Evolutionary conservation across 2,113 vertebrate genomes (phyloP), one percentile per base, ranked within the genome.

Genomic region (Oostethus manadensis): DNA sequence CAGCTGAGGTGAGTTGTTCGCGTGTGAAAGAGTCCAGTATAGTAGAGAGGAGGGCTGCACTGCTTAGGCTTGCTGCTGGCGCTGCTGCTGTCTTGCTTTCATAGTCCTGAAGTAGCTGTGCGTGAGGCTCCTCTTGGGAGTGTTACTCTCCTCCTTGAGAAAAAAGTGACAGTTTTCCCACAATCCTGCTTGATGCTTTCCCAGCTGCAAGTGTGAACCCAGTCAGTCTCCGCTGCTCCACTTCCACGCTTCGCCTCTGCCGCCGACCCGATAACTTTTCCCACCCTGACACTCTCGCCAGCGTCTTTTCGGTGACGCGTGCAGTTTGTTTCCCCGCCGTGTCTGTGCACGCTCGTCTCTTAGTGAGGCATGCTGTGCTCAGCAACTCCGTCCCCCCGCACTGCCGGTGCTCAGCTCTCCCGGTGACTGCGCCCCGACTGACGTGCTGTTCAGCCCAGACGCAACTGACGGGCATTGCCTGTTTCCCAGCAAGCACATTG

Each of bases 391-490:
- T 54, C 67, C 79, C 38, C 73, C 76, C 20, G 64, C 73, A 70
- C 77, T 80, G 78, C 67, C 68, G 68, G 74, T 17, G 61, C 74
- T 85, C 76, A 71, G 71, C 84, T 81, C 71, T 74, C 81, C 68
- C 58, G 73, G 62, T 73, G 65, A 61, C 88, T 67, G 82, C 56
- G 87, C 76, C 82, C 40, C 29, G 63, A 79, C 76, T 86, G 88
- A 89, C 74, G 84, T 75, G 88, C 89, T 92, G 91, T 88, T 86
- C 89, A 86, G 88, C 59, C 88, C 90, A 91, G 89, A 90, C 82
- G 86, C 92, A 88, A 87, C 87, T 87, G 78, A 87, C 82, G 81
- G 90, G 88, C 91, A 91, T 89, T 90, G 90, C 90, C 88, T 88
- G 73, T 85, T 87, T 87, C 86, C 61, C 78, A 86, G 87, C 87